Percentiles rank a stretch among this genome's conserved stretches.
These are phyloP conservation scores for Hyperoplus immaculatus DNA, from an alignment of 2,797 vertebrate species.

Conservation along the genomic window DNA sequence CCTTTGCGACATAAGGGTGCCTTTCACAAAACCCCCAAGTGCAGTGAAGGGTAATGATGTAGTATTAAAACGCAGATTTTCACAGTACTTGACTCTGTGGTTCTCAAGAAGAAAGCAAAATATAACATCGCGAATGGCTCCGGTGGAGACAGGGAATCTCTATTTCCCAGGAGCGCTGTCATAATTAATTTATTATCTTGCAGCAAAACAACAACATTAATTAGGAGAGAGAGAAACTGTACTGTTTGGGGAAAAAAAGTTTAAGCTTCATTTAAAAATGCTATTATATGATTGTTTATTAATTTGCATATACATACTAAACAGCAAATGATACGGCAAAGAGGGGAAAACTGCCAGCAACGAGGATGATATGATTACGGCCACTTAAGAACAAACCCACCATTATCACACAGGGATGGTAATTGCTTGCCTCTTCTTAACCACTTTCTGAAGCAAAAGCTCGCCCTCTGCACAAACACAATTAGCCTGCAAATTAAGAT, in stretches of 20 bases:
- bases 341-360: constrained; percentile 38
- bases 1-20: constrained; percentile 6
- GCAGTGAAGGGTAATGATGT: constrained; percentile 42
- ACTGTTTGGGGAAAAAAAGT: constrained; percentile 18
- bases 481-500: constrained; percentile 55
- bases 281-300: constrained; percentile 46
- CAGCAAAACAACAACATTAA: constrained; percentile 66
- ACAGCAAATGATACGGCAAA: constrained; percentile 25
- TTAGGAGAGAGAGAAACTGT: constrained; percentile 44
- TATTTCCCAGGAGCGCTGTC: constrained; percentile 65
- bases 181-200: constrained; percentile 60
- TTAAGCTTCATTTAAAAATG: constrained; percentile 58
- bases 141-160: constrained; percentile 43
- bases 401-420: constrained; percentile 42
- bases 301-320: constrained; percentile 58
- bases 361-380: constrained; percentile 43
- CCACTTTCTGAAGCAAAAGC: constrained; percentile 38
- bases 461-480: constrained; percentile 30
- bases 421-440: constrained; percentile 37
- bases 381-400: constrained; percentile 50
- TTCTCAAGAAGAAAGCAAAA: constrained; percentile 42
- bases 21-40: constrained; percentile 30
- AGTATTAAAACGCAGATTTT: constrained; percentile 52
- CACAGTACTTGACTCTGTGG: constrained; percentile 27
- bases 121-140: constrained; percentile 42